Conservation (phyloP, 2,888 invertebrate species). For the Pollenia amentaria region DNA sequence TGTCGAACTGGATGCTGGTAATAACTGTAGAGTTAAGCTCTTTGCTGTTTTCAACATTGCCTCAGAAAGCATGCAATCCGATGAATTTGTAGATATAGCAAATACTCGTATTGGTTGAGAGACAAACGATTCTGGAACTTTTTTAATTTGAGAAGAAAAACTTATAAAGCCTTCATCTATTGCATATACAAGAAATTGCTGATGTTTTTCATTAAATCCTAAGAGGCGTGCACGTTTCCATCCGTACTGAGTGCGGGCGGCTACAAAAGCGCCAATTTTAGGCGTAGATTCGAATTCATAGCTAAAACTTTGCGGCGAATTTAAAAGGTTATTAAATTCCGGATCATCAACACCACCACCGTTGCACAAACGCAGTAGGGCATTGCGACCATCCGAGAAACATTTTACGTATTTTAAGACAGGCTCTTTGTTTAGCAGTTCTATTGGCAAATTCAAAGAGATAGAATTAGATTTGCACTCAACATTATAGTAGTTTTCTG, state of each 20-base stretch:
- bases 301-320: constrained; percentile 55
- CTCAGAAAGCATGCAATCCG: constrained; percentile 64
- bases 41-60: constrained; percentile 52
- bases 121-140: constrained; percentile 71
- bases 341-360: background rate
- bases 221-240: constrained; percentile 76
- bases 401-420: constrained; percentile 69
- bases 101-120: constrained; percentile 74
- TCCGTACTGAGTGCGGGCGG: constrained; percentile 69
- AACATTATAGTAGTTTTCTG: constrained; percentile 67
- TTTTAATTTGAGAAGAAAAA: constrained; percentile 74
- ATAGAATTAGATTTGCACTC: constrained; percentile 73
- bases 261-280: constrained; percentile 75
- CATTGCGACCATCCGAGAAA: constrained; percentile 72
- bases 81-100: constrained; percentile 67
- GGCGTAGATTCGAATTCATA: constrained; percentile 62
- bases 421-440: constrained; percentile 59
- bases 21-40: constrained; percentile 60
- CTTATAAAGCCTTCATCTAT: constrained; percentile 76
- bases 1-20: constrained; percentile 40
- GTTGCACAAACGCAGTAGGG: constrained; percentile 64
- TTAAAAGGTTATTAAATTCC: constrained; percentile 55
- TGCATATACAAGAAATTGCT: constrained; percentile 74
- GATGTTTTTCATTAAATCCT: constrained; percentile 68
- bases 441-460: constrained; percentile 68